phyloP scores from a whole-genome alignment of 2,888 invertebrate species.

The Apantesis nais region DNA sequence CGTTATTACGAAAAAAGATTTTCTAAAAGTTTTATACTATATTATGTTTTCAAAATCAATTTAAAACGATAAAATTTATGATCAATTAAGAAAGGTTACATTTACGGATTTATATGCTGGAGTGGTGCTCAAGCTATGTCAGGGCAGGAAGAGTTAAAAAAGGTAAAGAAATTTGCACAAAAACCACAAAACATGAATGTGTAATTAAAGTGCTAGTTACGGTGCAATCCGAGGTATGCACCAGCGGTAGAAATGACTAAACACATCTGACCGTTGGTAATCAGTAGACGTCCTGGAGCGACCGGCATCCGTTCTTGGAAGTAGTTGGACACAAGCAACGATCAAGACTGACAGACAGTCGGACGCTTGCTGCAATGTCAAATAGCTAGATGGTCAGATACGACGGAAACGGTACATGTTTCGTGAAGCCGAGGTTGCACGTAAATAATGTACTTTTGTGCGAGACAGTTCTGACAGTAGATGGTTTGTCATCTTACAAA shows the following conservation, averaged over 20 bases:
- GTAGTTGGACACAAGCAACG: slow-evolving; percentile 40
- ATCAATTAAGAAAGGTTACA: background rate
- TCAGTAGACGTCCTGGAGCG: slow-evolving; percentile 56
- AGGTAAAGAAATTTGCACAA: slow-evolving; percentile 9
- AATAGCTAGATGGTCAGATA: slow-evolving; percentile 46
- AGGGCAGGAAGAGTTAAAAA: slow-evolving; percentile 9
- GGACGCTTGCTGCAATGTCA: slow-evolving; percentile 58
- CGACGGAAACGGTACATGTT: slow-evolving; percentile 46
- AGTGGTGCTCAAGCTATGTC: slow-evolving; percentile 3
- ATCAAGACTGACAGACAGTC: slow-evolving; percentile 59
- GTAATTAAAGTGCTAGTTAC: slow-evolving; percentile 45
- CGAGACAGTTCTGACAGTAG: slow-evolving; percentile 12
- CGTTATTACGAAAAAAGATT: background rate
- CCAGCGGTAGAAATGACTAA: slow-evolving; percentile 34
- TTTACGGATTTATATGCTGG: background rate
- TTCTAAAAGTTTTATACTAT: background rate
- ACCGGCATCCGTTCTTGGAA: slow-evolving; percentile 64
- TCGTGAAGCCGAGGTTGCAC: background rate
- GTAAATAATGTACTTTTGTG: slow-evolving; percentile 15
- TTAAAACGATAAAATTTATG: background rate
- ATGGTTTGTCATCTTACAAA: slow-evolving; percentile 4
- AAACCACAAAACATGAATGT: slow-evolving; percentile 18
- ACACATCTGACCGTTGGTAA: slow-evolving; percentile 58
- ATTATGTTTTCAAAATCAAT: background rate
- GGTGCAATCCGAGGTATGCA: slow-evolving; percentile 42